Evolutionary conservation across 2,888 invertebrate genomes (phyloP), one percentile per base, ranked within the genome.

Genomic region (Ypsolopha sequella): DNA sequence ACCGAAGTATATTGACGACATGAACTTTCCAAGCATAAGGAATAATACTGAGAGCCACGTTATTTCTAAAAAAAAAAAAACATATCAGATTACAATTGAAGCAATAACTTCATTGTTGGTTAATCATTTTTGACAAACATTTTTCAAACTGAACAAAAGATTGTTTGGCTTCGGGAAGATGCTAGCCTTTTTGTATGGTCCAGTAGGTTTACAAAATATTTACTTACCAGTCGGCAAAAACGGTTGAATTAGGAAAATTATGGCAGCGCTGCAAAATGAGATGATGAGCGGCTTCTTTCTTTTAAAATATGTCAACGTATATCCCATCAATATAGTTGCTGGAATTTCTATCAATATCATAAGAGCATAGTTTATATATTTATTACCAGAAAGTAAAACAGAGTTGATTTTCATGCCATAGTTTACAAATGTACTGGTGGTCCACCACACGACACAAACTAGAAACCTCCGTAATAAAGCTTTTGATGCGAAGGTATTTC

Each of bases 331-430:
- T 46, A 82, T 62, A 55, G 87, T 87, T 1, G 86, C 88, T 6
- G 89, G 89, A 47, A 89, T 73, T 60, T 61, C 89, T 24, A 87
- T 76, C n/a, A 85, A 56, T 1, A 81, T 70, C 2, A 88, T 87
- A 44, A 88, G 61, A 11, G 91, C 89, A 62, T 92, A 92, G 66
- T 92, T 92, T 8, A 90, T 61, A 64, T 92, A 92, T 61, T 89
- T 89, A 65, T 92, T 88, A 2, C 91, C 92, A 46, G 88, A 85
- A 47, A 92, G 70, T 0, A 89, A 79, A 0, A 91, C 91, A 0
- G 92, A 88, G 66, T 91, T 91, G 43, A 92, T 70, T 2, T 90
- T 90, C 36, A 92, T 66, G 0, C 92, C 92, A 60, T 91, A 92
- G 64, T 90, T 92, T 7, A 92, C 88, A 56, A 92, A 88, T 0